Percentiles rank a stretch among this genome's conserved stretches.
phyloP scores from a whole-genome alignment of 2,797 vertebrate genomes.

The Syncerus caffer region DNA sequence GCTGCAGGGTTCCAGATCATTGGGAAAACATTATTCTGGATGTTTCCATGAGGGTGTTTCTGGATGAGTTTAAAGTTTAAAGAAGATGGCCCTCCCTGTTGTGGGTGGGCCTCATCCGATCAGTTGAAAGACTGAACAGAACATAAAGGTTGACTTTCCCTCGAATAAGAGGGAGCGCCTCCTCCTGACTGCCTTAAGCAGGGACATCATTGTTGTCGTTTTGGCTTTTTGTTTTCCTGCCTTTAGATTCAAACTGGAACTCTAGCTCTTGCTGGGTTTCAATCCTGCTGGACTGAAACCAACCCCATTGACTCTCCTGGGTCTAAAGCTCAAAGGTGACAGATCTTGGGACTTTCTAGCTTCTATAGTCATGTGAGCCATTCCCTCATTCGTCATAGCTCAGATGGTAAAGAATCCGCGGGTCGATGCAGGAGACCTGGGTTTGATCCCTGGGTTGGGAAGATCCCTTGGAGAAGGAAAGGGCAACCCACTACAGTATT shows the following conservation, averaged over 20 bases:
- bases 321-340: not conserved
- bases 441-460: not conserved
- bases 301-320: not conserved
- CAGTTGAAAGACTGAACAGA: not conserved
- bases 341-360: not conserved
- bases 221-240: not conserved
- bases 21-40: not conserved
- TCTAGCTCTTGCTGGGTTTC: not conserved
- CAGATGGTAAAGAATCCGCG: fast-evolving
- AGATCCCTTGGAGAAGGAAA: not conserved
- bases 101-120: not conserved
- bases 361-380: not conserved
- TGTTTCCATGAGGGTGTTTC: not conserved
- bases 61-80: not conserved
- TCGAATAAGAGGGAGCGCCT: not conserved
- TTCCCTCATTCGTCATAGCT: not conserved
- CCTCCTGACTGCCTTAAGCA: too few species aligned
- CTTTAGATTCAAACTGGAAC: not conserved
- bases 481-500: not conserved
- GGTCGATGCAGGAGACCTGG: not conserved
- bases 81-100: not conserved
- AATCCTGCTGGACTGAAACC: not conserved
- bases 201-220: not conserved
- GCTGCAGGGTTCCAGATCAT: not conserved
- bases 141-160: not conserved